Evolutionary conservation across 2,888 invertebrate species (phyloP), one percentile per base, ranked within the genome.

Genomic region (Folsomia candida): DNA sequence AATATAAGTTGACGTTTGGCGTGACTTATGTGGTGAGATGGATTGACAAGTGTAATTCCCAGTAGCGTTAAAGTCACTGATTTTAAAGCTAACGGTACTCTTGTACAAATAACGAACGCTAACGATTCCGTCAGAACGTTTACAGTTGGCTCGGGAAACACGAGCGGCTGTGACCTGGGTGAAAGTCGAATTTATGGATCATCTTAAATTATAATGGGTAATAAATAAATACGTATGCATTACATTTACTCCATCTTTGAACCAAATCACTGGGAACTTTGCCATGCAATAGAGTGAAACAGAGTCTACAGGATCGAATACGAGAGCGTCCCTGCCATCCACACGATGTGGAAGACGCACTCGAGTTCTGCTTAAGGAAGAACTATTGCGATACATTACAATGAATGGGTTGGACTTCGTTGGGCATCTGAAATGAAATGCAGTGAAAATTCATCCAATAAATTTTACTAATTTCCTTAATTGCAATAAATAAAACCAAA

Each of bases 201-300:
- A 54, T 6, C 4, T 9, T 54, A 54, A 54, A 54, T 54, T 24
- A 18, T 3, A 24, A 6, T 22, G 24, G 47, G 11, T 18, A 18
- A 54, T 3, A 22, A 9, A 54, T 54, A 22, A 3, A 3, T 22
- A 54, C n/a, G n/a, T n/a, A n/a, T n/a, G n/a, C 18, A 6, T 26
- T 61, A 61, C 61, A 28, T 61, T 61, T 11, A 61, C 4, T 14
- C 61, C 61, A 20, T 61, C 61, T 28, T 61, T 61, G n/a, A 61
- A 26, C 61, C 61, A 61, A n/a, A n/a, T 14, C 2, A 61, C 29
- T 2, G 61, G 61, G 20, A 26, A 61, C 29, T 61, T 61, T n/a
- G 61, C 61, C 26, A 61, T 26, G 29, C 61, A 61, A 28, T 28
- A 28, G 3, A 61, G 61, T 2, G 61, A 27, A 27, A 61, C 28